phyloP scores from a whole-genome alignment of 2,113 vertebrate genomes.

The Embiotoca jacksoni region DNA sequence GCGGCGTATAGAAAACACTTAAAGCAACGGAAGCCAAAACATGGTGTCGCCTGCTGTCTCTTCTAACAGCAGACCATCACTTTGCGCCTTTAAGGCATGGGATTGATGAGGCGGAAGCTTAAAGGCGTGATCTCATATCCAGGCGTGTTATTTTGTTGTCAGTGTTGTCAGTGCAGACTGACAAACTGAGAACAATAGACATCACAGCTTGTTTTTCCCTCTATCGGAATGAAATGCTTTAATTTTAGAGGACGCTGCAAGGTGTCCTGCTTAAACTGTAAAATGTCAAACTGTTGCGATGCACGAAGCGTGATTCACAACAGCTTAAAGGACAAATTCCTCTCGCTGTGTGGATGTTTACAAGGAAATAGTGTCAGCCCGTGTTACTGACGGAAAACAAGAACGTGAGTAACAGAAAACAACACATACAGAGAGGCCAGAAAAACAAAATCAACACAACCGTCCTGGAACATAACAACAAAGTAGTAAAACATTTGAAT shows the following conservation, averaged over 20 bases:
- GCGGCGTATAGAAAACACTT: slow-evolving; percentile 57
- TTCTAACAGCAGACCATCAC: slow-evolving; percentile 52
- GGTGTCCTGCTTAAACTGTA: not conserved
- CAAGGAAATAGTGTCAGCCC: not conserved
- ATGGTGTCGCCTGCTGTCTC: slow-evolving; percentile 19
- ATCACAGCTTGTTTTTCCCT: slow-evolving; percentile 17
- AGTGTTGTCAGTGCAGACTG: slow-evolving; percentile 11
- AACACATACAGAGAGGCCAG: not conserved
- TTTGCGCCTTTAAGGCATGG: slow-evolving; percentile 32
- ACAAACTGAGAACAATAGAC: slow-evolving; percentile 18
- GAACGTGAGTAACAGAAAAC: not conserved
- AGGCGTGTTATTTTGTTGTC: slow-evolving; percentile 60
- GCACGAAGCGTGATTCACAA: slow-evolving; percentile 4
- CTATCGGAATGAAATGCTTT: slow-evolving; percentile 30
- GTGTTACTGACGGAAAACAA: not conserved
- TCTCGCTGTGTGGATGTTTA: not conserved
- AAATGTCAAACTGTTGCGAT: slow-evolving; percentile 16
- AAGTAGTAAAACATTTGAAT: no score
- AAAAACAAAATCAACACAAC: not conserved
- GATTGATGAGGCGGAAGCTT: slow-evolving; percentile 55
- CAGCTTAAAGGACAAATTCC: not conserved
- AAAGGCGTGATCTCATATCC: slow-evolving; percentile 31
- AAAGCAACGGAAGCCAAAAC: slow-evolving; percentile 32
- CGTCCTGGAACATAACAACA: no score
- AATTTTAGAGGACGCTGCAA: slow-evolving; percentile 16